A percentile compares a stretch with the other conserved stretches of the same genome.
Evolutionary conservation across 2,888 invertebrate species (phyloP).

Genomic region (Papilio gigon): DNA sequence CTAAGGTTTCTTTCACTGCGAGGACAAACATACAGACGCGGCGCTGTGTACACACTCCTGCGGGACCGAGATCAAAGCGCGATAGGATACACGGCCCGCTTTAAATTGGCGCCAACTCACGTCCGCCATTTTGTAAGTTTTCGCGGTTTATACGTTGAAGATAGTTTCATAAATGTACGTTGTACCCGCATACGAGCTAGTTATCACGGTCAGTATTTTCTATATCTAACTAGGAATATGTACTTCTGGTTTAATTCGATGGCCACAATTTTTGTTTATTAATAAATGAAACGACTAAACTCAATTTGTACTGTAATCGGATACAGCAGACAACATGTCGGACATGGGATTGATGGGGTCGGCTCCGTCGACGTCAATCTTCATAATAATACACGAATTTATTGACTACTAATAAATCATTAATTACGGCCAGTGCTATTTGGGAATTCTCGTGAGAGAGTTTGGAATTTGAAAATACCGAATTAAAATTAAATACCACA

Average conservation of each 20-base stretch:
- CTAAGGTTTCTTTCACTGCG: constrained; percentile 66
- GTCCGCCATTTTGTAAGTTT: constrained; percentile 74
- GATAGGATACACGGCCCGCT: constrained; percentile 74
- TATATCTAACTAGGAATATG: too few relatives aligned
- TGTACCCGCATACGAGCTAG: background rate
- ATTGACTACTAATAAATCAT: constrained; percentile 38
- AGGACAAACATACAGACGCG: constrained; percentile 73
- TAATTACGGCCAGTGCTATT: constrained; percentile 32
- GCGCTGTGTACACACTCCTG: constrained; percentile 68
- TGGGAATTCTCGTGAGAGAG: background rate
- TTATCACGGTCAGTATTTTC: too few relatives aligned
- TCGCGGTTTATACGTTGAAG: constrained; percentile 48
- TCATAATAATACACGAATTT: constrained; percentile 57
- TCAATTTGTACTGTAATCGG: constrained; percentile 54
- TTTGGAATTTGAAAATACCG: background rate
- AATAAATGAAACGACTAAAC: constrained; percentile 38
- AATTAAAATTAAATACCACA: background rate
- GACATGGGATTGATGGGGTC: constrained; percentile 58
- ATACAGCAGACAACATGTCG: constrained; percentile 59
- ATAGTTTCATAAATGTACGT: background rate
- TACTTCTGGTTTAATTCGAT: constrained; percentile 15
- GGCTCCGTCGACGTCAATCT: constrained; percentile 61
- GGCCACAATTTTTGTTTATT: constrained; percentile 25
- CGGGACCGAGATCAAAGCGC: constrained; percentile 76
- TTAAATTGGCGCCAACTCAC: constrained; percentile 80